phyloP scores from a whole-genome alignment of 2,797 vertebrate species.

The Mycteria americana region DNA sequence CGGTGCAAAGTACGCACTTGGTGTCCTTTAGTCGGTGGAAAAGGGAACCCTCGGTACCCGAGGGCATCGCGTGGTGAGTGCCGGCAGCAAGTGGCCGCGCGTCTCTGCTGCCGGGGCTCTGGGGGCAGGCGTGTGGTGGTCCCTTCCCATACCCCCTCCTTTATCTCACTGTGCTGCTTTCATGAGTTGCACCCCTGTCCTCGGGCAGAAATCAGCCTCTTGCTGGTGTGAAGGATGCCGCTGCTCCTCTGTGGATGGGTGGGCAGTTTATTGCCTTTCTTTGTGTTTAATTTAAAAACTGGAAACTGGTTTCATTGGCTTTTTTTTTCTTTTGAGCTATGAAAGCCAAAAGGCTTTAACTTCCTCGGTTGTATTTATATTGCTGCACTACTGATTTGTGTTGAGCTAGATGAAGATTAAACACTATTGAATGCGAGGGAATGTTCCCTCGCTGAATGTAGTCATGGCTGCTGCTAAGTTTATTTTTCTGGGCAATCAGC shows the following conservation, averaged over 20 bases:
- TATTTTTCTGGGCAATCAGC: not conserved
- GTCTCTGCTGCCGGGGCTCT: not conserved
- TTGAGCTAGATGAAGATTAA: conserved; percentile 74
- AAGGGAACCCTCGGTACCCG: not conserved
- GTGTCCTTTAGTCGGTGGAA: not conserved
- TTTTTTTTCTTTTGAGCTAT: not conserved
- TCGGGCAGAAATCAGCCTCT: not conserved
- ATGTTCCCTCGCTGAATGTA: not conserved
- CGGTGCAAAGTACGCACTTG: rapidly evolving
- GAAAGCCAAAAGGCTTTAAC: conserved; percentile 43
- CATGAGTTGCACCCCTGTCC: not conserved
- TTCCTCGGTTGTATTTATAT: conserved; percentile 62
- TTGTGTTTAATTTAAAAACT: conserved; percentile 51
- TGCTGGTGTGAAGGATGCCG: conserved; percentile 22
- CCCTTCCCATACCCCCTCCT: not conserved
- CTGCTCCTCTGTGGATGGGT: conserved; percentile 28
- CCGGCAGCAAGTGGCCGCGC: not conserved
- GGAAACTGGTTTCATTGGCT: conserved; percentile 49
- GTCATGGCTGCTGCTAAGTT: conserved; percentile 7
- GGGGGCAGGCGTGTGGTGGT: not conserved
- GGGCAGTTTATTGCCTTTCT: conserved; percentile 53
- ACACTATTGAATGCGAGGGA: conserved; percentile 64
- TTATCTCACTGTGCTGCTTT: not conserved
- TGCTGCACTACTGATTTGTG: conserved; percentile 71
- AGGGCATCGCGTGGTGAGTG: not conserved